Percentiles rank a stretch among this genome's conserved stretches.
These are phyloP conservation scores for Drosophila subsilvestris DNA, from an alignment of 2,888 invertebrate species.

Conservation along the genomic window DNA sequence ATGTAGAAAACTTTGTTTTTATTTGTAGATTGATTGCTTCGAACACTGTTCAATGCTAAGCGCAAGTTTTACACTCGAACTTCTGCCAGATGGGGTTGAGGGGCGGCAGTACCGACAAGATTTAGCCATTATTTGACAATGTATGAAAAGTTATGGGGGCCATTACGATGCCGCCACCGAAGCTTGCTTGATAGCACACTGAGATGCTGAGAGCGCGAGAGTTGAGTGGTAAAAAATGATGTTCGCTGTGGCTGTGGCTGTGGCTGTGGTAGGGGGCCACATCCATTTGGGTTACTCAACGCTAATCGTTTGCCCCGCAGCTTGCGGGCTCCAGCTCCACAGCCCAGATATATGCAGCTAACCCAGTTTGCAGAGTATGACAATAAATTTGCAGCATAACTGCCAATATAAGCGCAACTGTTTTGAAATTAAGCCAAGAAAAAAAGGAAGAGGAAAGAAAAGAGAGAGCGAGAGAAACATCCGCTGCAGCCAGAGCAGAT, in stretches of 20 bases:
- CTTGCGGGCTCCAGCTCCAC: conserved; percentile 17
- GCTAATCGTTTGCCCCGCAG: conserved; percentile 47
- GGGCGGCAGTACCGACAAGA: conserved; percentile 18
- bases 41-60: neutral
- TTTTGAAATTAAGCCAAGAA: conserved; percentile 52
- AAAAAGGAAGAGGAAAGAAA: neutral
- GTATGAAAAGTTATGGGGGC: conserved; percentile 42
- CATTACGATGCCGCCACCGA: conserved; percentile 27
- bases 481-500: conserved; percentile 39
- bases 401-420: conserved; percentile 54
- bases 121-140: conserved; percentile 45
- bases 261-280: conserved; percentile 15
- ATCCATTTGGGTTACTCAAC: conserved; percentile 47
- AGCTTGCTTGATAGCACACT: conserved; percentile 24
- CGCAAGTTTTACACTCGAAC: neutral
- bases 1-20: too few species aligned
- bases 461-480: neutral
- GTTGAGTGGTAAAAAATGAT: conserved; percentile 35
- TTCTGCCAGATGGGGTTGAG: conserved; percentile 9
- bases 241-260: conserved; percentile 4
- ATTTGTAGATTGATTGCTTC: neutral
- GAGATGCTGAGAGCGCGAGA: too few species aligned
- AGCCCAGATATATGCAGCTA: conserved; percentile 41
- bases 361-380: conserved; percentile 49
- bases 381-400: conserved; percentile 52